Evolutionary conservation across 1,140 invertebrate species (phyloP).

Genomic region (Ganaspis sp.): DNA sequence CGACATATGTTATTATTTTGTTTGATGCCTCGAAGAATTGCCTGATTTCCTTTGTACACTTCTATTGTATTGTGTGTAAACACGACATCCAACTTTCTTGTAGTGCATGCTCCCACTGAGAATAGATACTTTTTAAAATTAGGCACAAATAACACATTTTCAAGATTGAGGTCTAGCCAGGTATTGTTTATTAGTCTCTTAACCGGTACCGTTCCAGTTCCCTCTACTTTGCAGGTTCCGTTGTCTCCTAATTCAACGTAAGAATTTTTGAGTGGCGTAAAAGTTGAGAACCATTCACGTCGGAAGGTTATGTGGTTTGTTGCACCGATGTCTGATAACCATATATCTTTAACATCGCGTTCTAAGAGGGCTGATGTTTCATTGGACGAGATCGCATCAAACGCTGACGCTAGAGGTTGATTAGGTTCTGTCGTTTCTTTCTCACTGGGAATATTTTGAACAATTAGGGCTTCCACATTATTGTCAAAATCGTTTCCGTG

Average conservation of each 20-base stretch:
- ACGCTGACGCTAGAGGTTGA: neutral
- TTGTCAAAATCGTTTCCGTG: neutral
- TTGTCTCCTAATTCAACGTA: slow-evolving; percentile 28
- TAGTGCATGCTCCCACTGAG: slow-evolving; percentile 50
- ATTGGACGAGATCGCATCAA: neutral
- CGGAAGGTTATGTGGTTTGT: slow-evolving; percentile 39
- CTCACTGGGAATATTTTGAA: neutral
- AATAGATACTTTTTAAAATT: slow-evolving; percentile 49
- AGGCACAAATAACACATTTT: slow-evolving; percentile 53
- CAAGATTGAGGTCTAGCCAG: slow-evolving; percentile 36
- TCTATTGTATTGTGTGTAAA: slow-evolving; percentile 36
- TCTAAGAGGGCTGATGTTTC: neutral
- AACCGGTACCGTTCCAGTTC: slow-evolving; percentile 37
- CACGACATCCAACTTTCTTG: slow-evolving; percentile 38
- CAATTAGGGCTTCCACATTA: neutral
- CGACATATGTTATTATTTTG: slow-evolving; percentile 33
- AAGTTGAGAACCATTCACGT: neutral
- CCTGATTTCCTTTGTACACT: slow-evolving; percentile 38
- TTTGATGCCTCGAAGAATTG: slow-evolving; percentile 42
- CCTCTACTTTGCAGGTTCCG: slow-evolving; percentile 33
- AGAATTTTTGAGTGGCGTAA: neutral
- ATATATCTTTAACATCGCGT: slow-evolving; percentile 28
- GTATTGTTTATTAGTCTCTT: slow-evolving; percentile 35
- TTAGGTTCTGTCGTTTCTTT: neutral
- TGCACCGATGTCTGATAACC: slow-evolving; percentile 40